Conservation (phyloP, 2,113 vertebrate genomes). For the Sarotherodon lohbergeri region DNA sequence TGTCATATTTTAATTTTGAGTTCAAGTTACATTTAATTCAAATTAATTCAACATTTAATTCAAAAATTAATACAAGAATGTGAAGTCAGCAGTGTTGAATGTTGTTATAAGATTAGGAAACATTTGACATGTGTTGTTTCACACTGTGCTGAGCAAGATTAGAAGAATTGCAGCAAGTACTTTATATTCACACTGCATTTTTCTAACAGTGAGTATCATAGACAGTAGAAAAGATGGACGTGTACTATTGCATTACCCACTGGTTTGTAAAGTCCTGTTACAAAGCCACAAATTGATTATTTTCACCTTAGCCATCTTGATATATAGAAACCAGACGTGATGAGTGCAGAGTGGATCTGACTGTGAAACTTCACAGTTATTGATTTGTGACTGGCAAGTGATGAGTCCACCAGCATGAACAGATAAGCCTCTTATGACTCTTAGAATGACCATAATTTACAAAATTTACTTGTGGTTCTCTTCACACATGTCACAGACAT, state of each 20-base stretch:
- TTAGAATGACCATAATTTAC: neutral
- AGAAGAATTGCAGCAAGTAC: neutral
- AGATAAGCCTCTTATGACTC: neutral
- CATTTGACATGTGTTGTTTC: neutral
- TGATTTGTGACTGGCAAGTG: neutral
- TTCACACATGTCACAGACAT: neutral
- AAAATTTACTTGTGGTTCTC: neutral
- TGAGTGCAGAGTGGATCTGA: neutral
- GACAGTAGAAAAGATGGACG: neutral
- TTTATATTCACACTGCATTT: neutral
- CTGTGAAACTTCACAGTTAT: neutral
- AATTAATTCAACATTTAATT: neutral
- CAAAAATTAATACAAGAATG: neutral
- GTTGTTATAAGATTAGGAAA: neutral
- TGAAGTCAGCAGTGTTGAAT: fast-evolving
- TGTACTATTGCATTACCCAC: fast-evolving
- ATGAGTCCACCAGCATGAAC: neutral
- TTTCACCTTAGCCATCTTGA: neutral
- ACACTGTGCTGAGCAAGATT: neutral
- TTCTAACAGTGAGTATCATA: neutral
- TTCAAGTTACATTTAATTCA: neutral
- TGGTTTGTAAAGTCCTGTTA: neutral
- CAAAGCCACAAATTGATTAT: neutral
- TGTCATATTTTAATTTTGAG: neutral
- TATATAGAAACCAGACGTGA: neutral